Conservation (phyloP, 2,797 vertebrate genomes). For the Gallinago solitaria region DNA sequence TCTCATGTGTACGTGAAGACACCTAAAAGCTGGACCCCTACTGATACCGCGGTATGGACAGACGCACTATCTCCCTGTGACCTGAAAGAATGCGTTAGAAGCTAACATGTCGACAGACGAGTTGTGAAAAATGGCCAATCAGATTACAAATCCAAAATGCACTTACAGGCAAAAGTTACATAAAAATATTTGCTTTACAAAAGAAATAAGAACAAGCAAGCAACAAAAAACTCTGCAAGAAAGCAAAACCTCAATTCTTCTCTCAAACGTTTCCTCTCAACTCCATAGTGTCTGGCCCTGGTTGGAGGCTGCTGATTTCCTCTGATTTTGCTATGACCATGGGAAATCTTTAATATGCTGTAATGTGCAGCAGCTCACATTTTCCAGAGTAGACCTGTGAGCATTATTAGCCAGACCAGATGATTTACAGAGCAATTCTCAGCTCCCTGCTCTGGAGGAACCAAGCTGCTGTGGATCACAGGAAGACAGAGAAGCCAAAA, state of each 20-base stretch:
- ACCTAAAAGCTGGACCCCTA: background rate
- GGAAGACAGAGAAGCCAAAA: background rate
- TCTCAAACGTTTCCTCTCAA: background rate
- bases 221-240: background rate
- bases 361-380: background rate
- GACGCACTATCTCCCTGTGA: background rate
- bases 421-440: background rate
- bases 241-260: background rate
- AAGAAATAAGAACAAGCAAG: conserved; percentile 1
- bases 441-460: background rate
- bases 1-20: background rate
- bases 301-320: background rate
- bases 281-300: background rate
- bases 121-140: background rate
- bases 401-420: background rate
- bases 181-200: conserved; percentile 4
- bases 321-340: background rate
- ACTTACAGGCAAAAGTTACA: background rate
- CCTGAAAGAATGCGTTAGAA: background rate
- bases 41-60: background rate
- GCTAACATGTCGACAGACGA: background rate
- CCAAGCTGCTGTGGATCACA: background rate
- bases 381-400: background rate
- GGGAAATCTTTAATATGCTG: background rate
- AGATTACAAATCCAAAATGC: conserved; percentile 4